Conservation (phyloP, 64 coral and sea anemone genomes). For the Montipora efflorescens region DNA sequence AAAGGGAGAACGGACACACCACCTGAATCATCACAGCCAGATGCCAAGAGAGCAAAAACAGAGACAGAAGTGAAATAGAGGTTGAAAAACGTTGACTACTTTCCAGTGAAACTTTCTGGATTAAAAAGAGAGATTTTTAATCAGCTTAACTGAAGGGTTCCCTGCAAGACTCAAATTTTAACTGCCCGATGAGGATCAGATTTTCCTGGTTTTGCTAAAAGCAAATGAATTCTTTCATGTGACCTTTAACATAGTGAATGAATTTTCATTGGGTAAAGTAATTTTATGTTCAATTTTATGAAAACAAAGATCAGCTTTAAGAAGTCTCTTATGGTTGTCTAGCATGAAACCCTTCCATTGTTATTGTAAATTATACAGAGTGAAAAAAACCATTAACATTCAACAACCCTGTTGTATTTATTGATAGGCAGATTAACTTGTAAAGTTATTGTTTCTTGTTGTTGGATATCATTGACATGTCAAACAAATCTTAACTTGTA, state of each 20-base stretch:
- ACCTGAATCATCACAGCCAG: conserved; percentile 71
- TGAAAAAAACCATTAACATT: not conserved
- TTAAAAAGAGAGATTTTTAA: conserved; percentile 20
- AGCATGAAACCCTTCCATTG: not conserved
- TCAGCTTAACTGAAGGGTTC: not conserved
- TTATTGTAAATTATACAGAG: not conserved
- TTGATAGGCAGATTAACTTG: conserved; percentile 18
- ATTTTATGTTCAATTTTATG: too few species aligned
- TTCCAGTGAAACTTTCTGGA: not conserved
- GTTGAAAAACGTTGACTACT: not conserved
- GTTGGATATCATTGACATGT: not conserved
- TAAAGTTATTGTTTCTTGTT: conserved; percentile 21
- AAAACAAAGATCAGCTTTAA: not conserved
- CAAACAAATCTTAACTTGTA: not conserved
- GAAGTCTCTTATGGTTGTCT: not conserved
- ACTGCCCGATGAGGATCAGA: not conserved
- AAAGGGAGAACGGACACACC: conserved; percentile 47
- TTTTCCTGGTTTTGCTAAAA: not conserved
- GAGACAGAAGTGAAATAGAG: conserved; percentile 74
- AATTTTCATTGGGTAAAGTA: too few species aligned
- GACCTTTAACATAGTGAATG: too few species aligned
- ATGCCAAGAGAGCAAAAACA: conserved; percentile 73
- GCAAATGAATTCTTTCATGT: too few species aligned
- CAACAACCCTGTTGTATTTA: conserved; percentile 17
- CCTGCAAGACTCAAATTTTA: not conserved